Evolutionary conservation across 2,888 invertebrate genomes (phyloP), one percentile per base, ranked within the genome.

Genomic region (Drosophila algonquin): DNA sequence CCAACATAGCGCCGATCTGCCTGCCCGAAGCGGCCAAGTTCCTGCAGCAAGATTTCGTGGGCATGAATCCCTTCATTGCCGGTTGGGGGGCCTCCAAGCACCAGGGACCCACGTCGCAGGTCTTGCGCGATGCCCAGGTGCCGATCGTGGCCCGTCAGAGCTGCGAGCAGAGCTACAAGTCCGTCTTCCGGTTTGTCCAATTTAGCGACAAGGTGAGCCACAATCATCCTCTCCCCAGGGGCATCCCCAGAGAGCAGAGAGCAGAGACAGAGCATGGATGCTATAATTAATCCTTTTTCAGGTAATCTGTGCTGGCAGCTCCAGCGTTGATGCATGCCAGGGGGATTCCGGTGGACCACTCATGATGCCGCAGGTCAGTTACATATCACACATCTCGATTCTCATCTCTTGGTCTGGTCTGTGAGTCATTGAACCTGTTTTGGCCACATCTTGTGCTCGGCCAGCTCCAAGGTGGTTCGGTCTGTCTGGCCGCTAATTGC

Each of bases 61-160:
- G 93, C 93, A 79, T 93, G 93, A 93, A 92, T 73, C 96, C 96
- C 0, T 94, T 95, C 83, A 94, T 97, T 5, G 96, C 96, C 27
- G 92, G 98, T 21, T 98, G 97, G 97, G 98, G 98, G 14, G 93
- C 96, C 9, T 92, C 94, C 0, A 91, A 93, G 60, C 90, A 90
- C 75, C 90, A 91, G 55, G 92, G 92, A 3, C 77, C 84, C 53
- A 81, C 85, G 2, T 91, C 93, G 1, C 81, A 84, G 64, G 88
- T 92, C 27, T 89, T 95, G 35, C 93, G 94, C 80, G 93, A 93
- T 56, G 93, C 93, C 3, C 92, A 92, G 68, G 88, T 93, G 60
- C 92, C 93, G 1, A 85, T 92, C 24, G 77, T 92, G 0, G 80
- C 81, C n/a, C 82, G 85, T 0, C 94, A 80, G 44, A 74, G 72